Evolutionary conservation across 2,113 vertebrate species (phyloP).

Genomic region (Abramis brama): DNA sequence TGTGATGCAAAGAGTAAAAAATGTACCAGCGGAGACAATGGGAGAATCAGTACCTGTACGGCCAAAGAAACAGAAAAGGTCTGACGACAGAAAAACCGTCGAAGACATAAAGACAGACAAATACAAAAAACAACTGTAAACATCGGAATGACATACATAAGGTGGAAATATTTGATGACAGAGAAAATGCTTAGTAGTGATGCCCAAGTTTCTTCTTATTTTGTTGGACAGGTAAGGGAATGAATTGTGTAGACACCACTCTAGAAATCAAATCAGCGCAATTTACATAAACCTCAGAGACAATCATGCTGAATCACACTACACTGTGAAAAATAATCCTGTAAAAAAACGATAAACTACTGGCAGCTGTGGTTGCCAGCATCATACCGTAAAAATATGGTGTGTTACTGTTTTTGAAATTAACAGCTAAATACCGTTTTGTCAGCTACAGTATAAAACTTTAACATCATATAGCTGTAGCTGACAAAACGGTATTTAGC

Average conservation of each 20-base stretch:
- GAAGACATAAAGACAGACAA: not conserved
- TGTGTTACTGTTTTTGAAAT: no score
- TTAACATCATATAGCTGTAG: no score
- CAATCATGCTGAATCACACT: not conserved
- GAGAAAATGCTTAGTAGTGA: not conserved
- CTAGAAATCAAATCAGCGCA: not conserved
- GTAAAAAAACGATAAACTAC: no score
- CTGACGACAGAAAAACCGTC: not conserved
- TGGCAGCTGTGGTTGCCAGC: no score
- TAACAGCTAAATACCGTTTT: no score
- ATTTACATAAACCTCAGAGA: not conserved
- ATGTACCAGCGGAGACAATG: no score
- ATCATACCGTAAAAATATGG: no score
- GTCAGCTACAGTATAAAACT: no score
- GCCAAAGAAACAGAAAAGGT: not conserved
- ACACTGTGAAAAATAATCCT: no score
- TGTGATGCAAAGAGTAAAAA: no score
- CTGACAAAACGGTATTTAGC: no score
- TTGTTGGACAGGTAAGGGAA: not conserved
- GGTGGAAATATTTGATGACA: not conserved
- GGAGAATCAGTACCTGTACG: not conserved
- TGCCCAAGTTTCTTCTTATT: not conserved
- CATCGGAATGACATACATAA: not conserved
- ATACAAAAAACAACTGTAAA: not conserved
- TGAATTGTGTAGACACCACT: not conserved